These are phyloP conservation scores for Rallus crepitans DNA, from an alignment of 2,797 vertebrate species.

Conservation along the genomic window DNA sequence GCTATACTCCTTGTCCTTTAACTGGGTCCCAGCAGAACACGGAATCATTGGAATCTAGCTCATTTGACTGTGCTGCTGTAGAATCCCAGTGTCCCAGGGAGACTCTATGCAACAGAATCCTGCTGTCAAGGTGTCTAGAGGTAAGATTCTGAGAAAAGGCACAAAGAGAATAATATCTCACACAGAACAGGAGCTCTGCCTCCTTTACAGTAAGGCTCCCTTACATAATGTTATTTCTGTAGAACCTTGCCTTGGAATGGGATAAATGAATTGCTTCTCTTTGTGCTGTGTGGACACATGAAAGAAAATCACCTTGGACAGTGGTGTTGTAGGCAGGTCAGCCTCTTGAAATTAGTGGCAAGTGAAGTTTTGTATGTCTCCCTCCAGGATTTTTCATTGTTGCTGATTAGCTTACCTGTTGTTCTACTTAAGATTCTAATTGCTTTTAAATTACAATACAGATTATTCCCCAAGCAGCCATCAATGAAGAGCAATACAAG, in stretches of 20 bases:
- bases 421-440: neutral
- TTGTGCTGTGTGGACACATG: neutral
- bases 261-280: neutral
- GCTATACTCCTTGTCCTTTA: neutral
- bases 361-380: accelerated
- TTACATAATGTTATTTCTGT: neutral
- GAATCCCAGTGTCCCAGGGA: neutral
- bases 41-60: neutral
- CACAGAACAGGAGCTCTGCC: neutral
- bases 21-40: neutral
- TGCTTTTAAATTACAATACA: neutral
- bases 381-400: neutral
- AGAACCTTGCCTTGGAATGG: neutral
- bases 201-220: neutral
- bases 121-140: neutral
- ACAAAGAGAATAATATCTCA: neutral
- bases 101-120: accelerated
- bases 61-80: neutral
- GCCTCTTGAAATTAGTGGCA: neutral
- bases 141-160: neutral
- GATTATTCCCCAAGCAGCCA: neutral
- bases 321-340: neutral
- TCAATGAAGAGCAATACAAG: accelerated
- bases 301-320: neutral
- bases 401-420: neutral